Evolutionary conservation across 35 echinoderm and acorn worm genomes (phyloP).

Genomic region (Eucidaris tribuloides): DNA sequence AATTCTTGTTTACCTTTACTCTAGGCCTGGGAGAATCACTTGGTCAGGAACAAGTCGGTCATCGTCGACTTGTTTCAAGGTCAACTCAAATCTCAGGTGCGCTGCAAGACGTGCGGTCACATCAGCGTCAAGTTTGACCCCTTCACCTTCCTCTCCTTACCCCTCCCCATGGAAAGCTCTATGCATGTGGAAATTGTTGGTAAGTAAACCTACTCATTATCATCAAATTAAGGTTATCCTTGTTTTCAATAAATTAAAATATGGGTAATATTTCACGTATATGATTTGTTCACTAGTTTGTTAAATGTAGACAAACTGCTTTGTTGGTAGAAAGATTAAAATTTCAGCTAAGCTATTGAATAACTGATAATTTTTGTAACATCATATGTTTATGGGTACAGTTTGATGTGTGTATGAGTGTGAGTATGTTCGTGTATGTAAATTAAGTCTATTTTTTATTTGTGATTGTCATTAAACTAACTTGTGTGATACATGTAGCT

Average conservation of each 20-base stretch:
- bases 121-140: constrained; percentile 98
- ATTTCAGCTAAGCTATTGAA: too few species aligned
- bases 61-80: constrained; percentile 97
- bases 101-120: constrained; percentile 87
- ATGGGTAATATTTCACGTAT: not conserved
- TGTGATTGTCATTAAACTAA: too few species aligned
- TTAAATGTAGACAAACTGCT: too few species aligned
- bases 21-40: constrained; percentile 96
- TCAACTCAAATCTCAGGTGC: constrained; percentile 88
- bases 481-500: too few species aligned
- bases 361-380: too few species aligned
- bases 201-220: constrained; percentile 42
- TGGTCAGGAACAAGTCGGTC: constrained; percentile 83
- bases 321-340: too few species aligned
- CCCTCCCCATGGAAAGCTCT: constrained; percentile 98
- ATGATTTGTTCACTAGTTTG: too few species aligned
- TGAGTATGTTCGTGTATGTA: too few species aligned
- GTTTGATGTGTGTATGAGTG: too few species aligned
- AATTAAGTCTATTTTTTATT: too few species aligned
- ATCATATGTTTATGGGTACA: too few species aligned
- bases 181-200: constrained; percentile 99
- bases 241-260: not conserved
- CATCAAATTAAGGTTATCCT: not conserved
- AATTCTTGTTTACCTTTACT: not conserved
- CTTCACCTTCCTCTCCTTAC: constrained; percentile 96